These are phyloP conservation scores for Rhingia campestris DNA, from an alignment of 2,888 invertebrate genomes.

Conservation along the genomic window DNA sequence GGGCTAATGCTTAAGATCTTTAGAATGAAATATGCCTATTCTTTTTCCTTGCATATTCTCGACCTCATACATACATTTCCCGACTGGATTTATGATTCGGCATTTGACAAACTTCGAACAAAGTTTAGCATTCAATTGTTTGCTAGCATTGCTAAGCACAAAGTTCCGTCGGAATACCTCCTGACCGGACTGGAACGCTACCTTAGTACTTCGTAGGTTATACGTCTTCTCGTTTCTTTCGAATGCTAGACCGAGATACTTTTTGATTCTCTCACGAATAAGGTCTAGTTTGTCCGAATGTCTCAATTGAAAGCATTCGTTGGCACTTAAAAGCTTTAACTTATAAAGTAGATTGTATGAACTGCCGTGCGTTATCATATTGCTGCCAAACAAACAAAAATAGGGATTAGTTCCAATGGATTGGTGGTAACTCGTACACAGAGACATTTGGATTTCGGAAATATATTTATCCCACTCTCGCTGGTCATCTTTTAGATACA, in stretches of 20 bases:
- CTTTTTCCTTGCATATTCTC: slow-evolving; percentile 6
- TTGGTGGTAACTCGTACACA: slow-evolving; percentile 2
- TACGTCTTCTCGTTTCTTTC: background rate
- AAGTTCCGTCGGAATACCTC: slow-evolving; percentile 9
- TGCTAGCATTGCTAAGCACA: background rate
- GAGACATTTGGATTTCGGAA: background rate
- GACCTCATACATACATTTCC: slow-evolving; percentile 3
- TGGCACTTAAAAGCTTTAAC: background rate
- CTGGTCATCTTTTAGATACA: slow-evolving; percentile 26
- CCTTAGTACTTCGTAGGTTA: background rate
- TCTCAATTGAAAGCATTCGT: background rate
- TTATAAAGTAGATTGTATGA: no score
- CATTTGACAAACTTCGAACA: slow-evolving; percentile 17
- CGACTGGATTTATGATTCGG: background rate
- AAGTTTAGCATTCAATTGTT: background rate
- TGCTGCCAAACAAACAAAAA: background rate
- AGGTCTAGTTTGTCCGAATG: background rate
- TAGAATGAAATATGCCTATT: background rate
- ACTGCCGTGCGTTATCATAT: background rate
- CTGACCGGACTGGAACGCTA: background rate
- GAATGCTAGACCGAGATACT: background rate
- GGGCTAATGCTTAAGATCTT: background rate
- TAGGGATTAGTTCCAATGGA: background rate
- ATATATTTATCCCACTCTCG: slow-evolving; percentile 29
- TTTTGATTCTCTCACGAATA: background rate